Conservation (phyloP, 2,888 invertebrate species). For the Melitaea athalia region DNA sequence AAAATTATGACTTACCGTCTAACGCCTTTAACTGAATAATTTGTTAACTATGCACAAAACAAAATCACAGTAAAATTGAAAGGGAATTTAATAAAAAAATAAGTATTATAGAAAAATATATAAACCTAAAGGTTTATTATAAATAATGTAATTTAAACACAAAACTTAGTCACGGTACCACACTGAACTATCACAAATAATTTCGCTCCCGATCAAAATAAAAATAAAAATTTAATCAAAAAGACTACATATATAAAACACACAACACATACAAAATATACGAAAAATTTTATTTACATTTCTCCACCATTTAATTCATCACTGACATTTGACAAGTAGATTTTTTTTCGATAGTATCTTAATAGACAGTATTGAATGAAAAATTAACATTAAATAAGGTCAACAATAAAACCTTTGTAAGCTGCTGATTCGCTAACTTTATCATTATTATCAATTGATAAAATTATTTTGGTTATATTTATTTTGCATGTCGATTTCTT, state of each 20-base stretch:
- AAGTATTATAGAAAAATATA: background rate
- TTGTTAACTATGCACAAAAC: no score
- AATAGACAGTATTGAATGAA: background rate
- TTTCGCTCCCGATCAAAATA: slow-evolving; percentile 72
- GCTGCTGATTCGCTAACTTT: no score
- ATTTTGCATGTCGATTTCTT: no score
- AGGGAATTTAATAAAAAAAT: background rate
- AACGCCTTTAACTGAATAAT: no score
- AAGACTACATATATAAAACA: slow-evolving; percentile 79
- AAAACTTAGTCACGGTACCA: slow-evolving; percentile 54
- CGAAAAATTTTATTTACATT: slow-evolving; percentile 80
- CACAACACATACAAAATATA: slow-evolving; percentile 79
- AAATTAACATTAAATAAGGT: background rate
- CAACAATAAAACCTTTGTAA: no score
- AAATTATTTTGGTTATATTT: no score
- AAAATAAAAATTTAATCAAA: slow-evolving; percentile 58
- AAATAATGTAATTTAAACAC: background rate
- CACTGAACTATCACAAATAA: slow-evolving; percentile 59
- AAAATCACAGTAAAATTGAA: no score
- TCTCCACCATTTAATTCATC: slow-evolving; percentile 68
- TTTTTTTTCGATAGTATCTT: slow-evolving; percentile 6
- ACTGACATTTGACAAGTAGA: slow-evolving; percentile 50
- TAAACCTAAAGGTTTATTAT: slow-evolving; percentile 13
- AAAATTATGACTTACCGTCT: background rate
- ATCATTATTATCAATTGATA: no score